phyloP scores from a whole-genome alignment of 1,140 invertebrate species.

The Heliconius congener region DNA sequence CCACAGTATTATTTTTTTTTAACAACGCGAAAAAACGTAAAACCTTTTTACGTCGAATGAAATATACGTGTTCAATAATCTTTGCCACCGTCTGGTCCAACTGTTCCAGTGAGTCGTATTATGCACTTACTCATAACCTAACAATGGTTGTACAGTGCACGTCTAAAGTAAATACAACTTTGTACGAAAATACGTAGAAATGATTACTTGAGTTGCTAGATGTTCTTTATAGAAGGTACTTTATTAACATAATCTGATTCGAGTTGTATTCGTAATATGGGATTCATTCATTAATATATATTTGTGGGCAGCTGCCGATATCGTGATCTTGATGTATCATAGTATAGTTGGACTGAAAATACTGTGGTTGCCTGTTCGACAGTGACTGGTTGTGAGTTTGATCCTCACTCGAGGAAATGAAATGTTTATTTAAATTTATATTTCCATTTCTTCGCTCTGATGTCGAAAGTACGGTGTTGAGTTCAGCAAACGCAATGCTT shows the following conservation, averaged over 20 bases:
- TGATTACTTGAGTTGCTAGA: neutral
- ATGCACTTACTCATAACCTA: slow-evolving; percentile 61
- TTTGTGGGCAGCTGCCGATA: neutral
- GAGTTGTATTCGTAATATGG: slow-evolving; percentile 38
- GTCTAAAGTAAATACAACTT: slow-evolving; percentile 6
- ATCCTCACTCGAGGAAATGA: too few relatives aligned
- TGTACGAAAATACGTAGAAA: neutral
- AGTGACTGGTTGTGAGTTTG: too few relatives aligned
- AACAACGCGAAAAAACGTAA: too few relatives aligned
- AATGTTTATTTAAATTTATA: too few relatives aligned
- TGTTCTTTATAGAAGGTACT: slow-evolving; percentile 46
- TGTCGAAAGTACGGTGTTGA: too few relatives aligned
- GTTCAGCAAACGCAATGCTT: too few relatives aligned
- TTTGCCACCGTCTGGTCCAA: slow-evolving; percentile 51
- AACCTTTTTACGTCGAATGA: neutral
- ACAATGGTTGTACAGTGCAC: slow-evolving; percentile 52
- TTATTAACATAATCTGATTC: slow-evolving; percentile 69
- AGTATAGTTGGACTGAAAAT: too few relatives aligned
- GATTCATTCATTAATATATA: slow-evolving; percentile 41
- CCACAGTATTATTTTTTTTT: too few relatives aligned
- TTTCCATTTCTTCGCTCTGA: too few relatives aligned
- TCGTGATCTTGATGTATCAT: neutral
- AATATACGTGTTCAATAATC: slow-evolving; percentile 36
- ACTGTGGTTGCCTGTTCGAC: neutral
- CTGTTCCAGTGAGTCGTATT: slow-evolving; percentile 52